Percentiles rank a stretch among this genome's conserved stretches.
Evolutionary conservation across 1,140 invertebrate species (phyloP).

Genomic region (Drosophila albomicans): DNA sequence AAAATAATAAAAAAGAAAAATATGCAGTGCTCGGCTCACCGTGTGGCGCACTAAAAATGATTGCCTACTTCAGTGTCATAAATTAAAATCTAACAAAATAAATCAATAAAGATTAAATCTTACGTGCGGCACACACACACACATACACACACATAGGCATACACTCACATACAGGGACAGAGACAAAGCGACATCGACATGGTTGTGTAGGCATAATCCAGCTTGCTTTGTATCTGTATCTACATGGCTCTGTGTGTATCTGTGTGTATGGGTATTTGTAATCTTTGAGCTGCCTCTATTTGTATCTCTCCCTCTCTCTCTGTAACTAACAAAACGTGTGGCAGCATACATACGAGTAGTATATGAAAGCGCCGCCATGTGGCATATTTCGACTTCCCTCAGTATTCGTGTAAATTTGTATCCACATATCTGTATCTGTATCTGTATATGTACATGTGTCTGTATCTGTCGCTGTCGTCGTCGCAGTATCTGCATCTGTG

Average conservation of each 20-base stretch:
- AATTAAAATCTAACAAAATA: constrained; percentile 84
- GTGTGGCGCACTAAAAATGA: constrained; percentile 63
- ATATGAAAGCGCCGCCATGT: constrained; percentile 70
- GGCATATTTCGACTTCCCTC: constrained; percentile 33
- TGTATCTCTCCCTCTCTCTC: constrained; percentile 58
- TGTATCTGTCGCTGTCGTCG: constrained; percentile 2
- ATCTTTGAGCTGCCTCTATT: constrained; percentile 62
- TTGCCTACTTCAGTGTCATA: constrained; percentile 79
- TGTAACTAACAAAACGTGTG: constrained; percentile 76
- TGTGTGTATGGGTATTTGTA: constrained; percentile 34
- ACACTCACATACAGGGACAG: constrained; percentile 12
- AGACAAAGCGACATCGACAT: constrained; percentile 39
- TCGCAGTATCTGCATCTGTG: constrained; percentile 32
- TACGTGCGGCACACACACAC: constrained; percentile 58
- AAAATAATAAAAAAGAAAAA: constrained; percentile 4
- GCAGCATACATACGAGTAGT: constrained; percentile 45
- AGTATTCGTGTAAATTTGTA: constrained; percentile 18
- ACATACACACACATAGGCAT: constrained; percentile 16
- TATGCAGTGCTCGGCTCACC: constrained; percentile 31
- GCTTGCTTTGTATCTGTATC: constrained; percentile 50
- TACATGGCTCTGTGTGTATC: neutral
- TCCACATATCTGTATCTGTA: constrained; percentile 6
- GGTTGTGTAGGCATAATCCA: constrained; percentile 70
- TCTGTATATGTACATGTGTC: constrained; percentile 20
- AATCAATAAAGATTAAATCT: constrained; percentile 84